Evolutionary conservation across 2,888 invertebrate species (phyloP).

Genomic region (Rapana venosa): DNA sequence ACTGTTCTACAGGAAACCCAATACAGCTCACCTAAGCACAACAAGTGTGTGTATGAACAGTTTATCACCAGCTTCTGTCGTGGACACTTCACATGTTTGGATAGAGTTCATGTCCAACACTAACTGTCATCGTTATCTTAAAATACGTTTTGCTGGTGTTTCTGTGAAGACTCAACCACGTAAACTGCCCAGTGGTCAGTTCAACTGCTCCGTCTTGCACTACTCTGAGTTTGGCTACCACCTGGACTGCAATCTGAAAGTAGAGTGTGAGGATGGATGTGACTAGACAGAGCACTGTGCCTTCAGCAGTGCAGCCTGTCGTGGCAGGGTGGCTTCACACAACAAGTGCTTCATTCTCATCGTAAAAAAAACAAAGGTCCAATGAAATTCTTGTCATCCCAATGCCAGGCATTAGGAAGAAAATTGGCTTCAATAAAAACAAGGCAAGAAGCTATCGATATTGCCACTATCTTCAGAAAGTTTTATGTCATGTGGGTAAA

Average conservation of each 20-base stretch:
- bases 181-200: not conserved
- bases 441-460: not conserved
- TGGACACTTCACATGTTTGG: not conserved
- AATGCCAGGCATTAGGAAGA: not conserved
- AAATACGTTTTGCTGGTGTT: not conserved
- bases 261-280: not conserved
- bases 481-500: not conserved
- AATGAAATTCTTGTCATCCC: not conserved
- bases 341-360: not conserved
- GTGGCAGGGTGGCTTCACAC: not conserved
- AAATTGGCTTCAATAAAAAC: not conserved
- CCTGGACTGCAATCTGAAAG: not conserved
- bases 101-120: no score
- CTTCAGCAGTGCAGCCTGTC: not conserved
- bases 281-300: slow-evolving; percentile 5
- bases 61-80: not conserved
- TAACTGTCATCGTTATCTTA: no score
- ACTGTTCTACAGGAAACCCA: not conserved
- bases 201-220: not conserved
- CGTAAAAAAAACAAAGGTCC: not conserved
- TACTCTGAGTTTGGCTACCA: not conserved
- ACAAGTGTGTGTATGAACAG: not conserved
- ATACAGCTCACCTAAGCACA: not conserved
- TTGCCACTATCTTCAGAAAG: not conserved
- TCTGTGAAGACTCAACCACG: not conserved